Evolutionary conservation across 1,140 invertebrate genomes (phyloP).

Genomic region (Heliconius hermathena): DNA sequence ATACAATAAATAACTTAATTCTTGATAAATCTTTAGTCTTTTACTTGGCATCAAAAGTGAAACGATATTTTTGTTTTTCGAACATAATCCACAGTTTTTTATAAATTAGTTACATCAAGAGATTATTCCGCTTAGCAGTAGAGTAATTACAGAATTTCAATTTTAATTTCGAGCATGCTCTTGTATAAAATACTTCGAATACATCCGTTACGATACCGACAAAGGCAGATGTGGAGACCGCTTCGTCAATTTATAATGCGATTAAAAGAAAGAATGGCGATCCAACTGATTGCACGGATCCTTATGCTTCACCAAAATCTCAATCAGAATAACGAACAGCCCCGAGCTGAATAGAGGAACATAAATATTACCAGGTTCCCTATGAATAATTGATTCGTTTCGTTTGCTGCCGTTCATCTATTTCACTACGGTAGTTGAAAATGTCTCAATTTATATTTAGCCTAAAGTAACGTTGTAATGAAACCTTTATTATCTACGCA

Average conservation of each 20-base stretch:
- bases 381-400: constrained; percentile 58
- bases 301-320: constrained; percentile 63
- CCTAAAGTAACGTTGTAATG: constrained; percentile 76
- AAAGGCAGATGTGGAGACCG: constrained; percentile 61
- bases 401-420: constrained; percentile 14
- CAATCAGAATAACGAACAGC: constrained; percentile 54
- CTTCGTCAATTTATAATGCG: constrained; percentile 74
- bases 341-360: constrained; percentile 25
- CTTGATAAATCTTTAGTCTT: constrained; percentile 19
- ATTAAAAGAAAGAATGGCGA: constrained; percentile 75
- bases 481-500: constrained; percentile 63
- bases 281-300: constrained; percentile 62
- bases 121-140: constrained; percentile 29
- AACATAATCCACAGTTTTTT: constrained; percentile 32
- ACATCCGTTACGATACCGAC: constrained; percentile 64
- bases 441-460: constrained; percentile 80
- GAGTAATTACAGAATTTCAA: constrained; percentile 37
- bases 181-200: constrained; percentile 51
- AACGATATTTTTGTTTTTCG: constrained; percentile 21
- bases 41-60: not conserved
- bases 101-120: constrained; percentile 35
- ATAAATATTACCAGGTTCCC: constrained; percentile 29
- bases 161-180: constrained; percentile 33
- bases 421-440: constrained; percentile 60
- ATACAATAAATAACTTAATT: constrained; percentile 30